Evolutionary conservation across 2,797 vertebrate genomes (phyloP).

Genomic region (Darevskia nairensis): DNA sequence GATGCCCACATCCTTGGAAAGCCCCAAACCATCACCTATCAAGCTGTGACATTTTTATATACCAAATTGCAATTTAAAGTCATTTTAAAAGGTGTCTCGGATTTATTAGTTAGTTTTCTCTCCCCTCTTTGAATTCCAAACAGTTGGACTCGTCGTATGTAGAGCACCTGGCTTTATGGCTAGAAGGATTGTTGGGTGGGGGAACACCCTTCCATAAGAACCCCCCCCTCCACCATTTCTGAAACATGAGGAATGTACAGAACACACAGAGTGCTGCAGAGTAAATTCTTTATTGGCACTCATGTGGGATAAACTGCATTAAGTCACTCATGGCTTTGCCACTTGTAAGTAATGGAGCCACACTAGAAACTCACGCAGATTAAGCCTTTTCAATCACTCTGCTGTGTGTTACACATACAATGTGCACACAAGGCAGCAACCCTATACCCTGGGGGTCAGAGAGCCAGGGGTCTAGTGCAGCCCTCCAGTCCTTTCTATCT

Average conservation of each 20-base stretch:
- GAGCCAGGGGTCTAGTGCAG: no score
- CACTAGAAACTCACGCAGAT: neutral
- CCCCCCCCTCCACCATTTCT: neutral
- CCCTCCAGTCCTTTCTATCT: no score
- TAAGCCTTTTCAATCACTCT: constrained; percentile 5
- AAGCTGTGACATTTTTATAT: constrained; percentile 31
- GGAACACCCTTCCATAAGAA: neutral
- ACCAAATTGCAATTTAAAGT: constrained; percentile 21
- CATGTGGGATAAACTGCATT: constrained; percentile 22
- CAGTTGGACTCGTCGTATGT: constrained; percentile 7
- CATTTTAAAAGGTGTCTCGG: constrained; percentile 45
- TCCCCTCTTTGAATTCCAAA: constrained; percentile 43
- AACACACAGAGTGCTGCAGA: constrained; percentile 16
- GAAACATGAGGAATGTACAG: neutral
- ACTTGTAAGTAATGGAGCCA: constrained; percentile 16
- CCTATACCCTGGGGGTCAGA: neutral
- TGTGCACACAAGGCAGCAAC: neutral
- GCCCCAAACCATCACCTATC: constrained; percentile 9
- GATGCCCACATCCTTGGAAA: constrained; percentile 37
- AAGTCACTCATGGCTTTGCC: constrained; percentile 21
- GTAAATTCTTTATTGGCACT: constrained; percentile 29
- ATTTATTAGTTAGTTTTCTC: constrained; percentile 51
- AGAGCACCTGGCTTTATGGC: constrained; percentile 47
- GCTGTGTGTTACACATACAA: neutral
- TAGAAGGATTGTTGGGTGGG: constrained; percentile 34